Base-by-base conservation (phyloP, 2,113 vertebrate species). In the Nibea coibor region DNA sequence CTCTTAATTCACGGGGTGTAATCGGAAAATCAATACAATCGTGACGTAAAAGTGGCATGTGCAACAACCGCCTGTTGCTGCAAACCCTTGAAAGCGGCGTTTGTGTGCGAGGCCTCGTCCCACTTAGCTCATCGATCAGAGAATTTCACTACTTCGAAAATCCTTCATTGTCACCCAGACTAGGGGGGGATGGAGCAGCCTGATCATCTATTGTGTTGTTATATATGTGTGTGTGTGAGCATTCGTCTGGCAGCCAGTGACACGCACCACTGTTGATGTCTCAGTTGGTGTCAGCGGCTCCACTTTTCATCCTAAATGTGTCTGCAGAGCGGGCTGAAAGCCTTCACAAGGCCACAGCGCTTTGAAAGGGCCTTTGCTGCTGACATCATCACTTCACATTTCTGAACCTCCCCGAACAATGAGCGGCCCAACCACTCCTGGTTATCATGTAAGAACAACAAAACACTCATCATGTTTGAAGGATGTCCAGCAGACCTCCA, bases 261-360 rank as follows among this genome's bases (percentile, higher is more conserved):
- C 93, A 93, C 75, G 12, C 57, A 67, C 78, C 59, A 77, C 87
- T 68, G 82, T 79, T 91, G 91, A 93, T 90, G 88, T 90, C 87
- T 92, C 91, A 85, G 88, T 91, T 84, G 86, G 85, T 83, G 85
- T 88, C 87, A 87, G 89, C 82, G 48, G 81, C 75, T 82, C 69
- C 89, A 89, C 89, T 89, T 85, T 90, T 91, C 89, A 93, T 85
- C 90, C 88, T 80, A 80, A 89, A 89, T 83, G 89, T 53, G 83
- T 85, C 87, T 87, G 81, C 69, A 53, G 67, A 10, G 62, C 79
- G 16, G 61, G 71, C 72, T 51, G 53, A 47, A 65, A 84, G 78
- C 56, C 73, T 45, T 54, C 57, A 50, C 64, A 51, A 78, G 73
- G 62, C 78, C 73, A 73, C 42, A 48, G 24, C 0, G 45, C 58